Conservation (phyloP, 35 echinoderm and acorn worm genomes). For the Amphiura filiformis region DNA sequence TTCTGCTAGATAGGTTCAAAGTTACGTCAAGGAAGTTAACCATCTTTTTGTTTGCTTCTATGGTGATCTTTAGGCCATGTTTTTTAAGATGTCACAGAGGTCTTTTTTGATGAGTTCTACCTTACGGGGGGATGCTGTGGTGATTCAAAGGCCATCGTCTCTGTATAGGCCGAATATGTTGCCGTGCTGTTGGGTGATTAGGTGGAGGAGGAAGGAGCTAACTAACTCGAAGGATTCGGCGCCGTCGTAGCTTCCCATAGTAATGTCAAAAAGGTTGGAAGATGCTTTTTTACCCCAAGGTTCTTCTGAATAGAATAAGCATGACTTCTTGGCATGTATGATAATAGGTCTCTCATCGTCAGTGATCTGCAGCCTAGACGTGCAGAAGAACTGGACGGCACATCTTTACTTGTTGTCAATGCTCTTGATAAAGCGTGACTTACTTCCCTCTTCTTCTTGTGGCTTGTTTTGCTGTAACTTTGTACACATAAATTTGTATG, state of each 20-base stretch:
- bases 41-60: not conserved
- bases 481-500: too few species aligned
- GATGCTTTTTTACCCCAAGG: not conserved
- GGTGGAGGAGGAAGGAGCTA: not conserved
- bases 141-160: constrained; percentile 49
- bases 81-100: constrained; percentile 8
- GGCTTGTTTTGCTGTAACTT: too few species aligned
- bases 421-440: too few species aligned
- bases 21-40: constrained; percentile 24
- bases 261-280: not conserved
- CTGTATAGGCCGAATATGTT: constrained; percentile 26
- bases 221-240: constrained; percentile 14
- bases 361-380: too few species aligned
- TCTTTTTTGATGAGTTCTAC: constrained; percentile 27
- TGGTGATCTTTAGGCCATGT: not conserved
- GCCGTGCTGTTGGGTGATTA: not conserved
- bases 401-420: too few species aligned
- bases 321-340: constrained; percentile 1
- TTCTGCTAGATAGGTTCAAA: not conserved
- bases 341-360: not conserved
- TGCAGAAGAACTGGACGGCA: too few species aligned
- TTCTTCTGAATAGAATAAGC: not conserved
- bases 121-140: constrained; percentile 8
- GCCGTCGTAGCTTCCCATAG: constrained; percentile 18
- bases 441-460: too few species aligned